phyloP scores from a whole-genome alignment of 1,140 invertebrate genomes.

The Cyclargus thomasi region DNA sequence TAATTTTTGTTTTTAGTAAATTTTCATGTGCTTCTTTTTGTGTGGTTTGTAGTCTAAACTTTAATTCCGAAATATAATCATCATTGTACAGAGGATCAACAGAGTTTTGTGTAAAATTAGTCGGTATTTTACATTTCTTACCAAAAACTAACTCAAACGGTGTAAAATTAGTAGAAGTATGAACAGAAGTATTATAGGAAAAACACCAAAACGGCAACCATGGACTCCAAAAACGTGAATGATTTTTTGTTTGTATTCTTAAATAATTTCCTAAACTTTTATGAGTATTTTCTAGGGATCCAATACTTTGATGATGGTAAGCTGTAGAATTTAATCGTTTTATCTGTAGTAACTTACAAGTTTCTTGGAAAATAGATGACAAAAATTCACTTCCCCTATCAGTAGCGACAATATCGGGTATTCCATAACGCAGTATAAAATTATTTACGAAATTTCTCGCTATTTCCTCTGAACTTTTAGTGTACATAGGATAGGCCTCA shows the following conservation, averaged over 20 bases:
- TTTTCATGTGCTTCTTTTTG: too few species aligned
- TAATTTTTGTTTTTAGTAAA: too few species aligned
- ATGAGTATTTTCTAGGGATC: conserved; percentile 27
- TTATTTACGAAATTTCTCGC: conserved; percentile 30
- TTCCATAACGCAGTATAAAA: conserved; percentile 25
- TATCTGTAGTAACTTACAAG: conserved; percentile 27
- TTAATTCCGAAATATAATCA: too few species aligned
- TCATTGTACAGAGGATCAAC: too few species aligned
- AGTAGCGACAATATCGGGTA: not conserved
- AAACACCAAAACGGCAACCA: conserved; percentile 28
- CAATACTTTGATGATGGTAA: conserved; percentile 28
- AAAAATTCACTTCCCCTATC: conserved; percentile 28
- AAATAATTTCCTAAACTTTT: conserved; percentile 24
- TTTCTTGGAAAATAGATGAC: conserved; percentile 22
- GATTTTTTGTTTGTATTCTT: conserved; percentile 23
- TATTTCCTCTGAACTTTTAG: conserved; percentile 24
- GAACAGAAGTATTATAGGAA: conserved; percentile 21
- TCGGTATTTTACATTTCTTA: not conserved
- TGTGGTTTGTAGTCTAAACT: too few species aligned
- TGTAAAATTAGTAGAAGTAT: not conserved
- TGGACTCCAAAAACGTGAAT: conserved; percentile 18
- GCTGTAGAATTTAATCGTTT: conserved; percentile 21
- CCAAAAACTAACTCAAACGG: not conserved
- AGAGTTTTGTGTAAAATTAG: conserved; percentile 14
- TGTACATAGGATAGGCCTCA: conserved; percentile 28